Evolutionary conservation across 2,888 invertebrate species (phyloP).

Genomic region (Diarsia mendica): DNA sequence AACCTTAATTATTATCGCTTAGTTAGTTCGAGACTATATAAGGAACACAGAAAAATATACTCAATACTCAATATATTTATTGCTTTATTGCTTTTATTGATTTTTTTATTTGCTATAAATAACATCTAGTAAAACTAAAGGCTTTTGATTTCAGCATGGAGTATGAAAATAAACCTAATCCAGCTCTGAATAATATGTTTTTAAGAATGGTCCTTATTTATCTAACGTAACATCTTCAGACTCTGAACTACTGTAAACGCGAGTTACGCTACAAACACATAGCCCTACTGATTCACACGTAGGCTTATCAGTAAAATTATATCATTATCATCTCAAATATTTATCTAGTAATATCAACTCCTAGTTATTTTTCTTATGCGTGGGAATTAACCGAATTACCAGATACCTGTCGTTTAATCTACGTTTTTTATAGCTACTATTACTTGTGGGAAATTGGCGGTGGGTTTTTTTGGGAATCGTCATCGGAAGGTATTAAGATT

Average conservation of each 20-base stretch:
- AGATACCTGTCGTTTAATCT: constrained; percentile 53
- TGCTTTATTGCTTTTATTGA: no score
- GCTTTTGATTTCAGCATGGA: background rate
- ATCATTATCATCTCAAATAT: constrained; percentile 77
- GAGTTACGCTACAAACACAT: constrained; percentile 45
- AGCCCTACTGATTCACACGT: constrained; percentile 67
- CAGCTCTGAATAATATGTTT: background rate
- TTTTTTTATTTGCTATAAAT: no score
- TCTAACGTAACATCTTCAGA: background rate
- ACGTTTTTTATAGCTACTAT: constrained; percentile 41
- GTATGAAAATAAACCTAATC: background rate
- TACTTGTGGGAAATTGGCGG: constrained; percentile 53
- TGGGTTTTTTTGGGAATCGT: constrained; percentile 33
- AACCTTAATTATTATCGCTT: background rate
- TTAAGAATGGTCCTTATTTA: background rate
- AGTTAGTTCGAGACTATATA: background rate
- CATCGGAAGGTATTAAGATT: background rate
- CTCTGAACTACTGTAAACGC: constrained; percentile 13
- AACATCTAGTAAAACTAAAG: no score
- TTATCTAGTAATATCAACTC: constrained; percentile 70
- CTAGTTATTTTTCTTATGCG: constrained; percentile 65
- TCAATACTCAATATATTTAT: no score
- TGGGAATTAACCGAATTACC: constrained; percentile 67
- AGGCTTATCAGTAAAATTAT: constrained; percentile 71
- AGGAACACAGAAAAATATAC: background rate